Evolutionary conservation across 2,797 vertebrate species (phyloP), one percentile per base, ranked within the genome.

Genomic region (Hyperoplus lanceolatus): DNA sequence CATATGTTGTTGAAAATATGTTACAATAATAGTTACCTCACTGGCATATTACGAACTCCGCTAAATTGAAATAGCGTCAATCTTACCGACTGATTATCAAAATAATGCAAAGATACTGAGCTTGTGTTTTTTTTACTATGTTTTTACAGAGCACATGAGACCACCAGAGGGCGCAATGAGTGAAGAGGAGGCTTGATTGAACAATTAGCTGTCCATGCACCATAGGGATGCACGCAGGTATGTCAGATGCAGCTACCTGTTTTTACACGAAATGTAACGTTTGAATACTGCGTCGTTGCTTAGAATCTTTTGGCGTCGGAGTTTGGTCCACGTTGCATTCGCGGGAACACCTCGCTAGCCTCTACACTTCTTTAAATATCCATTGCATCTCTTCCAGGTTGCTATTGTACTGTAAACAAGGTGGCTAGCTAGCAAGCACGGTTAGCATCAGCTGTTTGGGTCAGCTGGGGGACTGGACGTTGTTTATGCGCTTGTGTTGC

Each of bases 381-480:
- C 14, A 9, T 46, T 42, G 7, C 61, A 56, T 73, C 71, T 55
- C 42, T 70, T n/a, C 84, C 89, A 85, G 91, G 89, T 91, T 79
- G 81, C 87, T 61, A 87, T 92, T 89, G 89, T 93, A 89, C 77
- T 85, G 88, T 91, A 89, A 90, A 91, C 92, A 91, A 87, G 79
- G 89, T 89, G 59, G 90, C 83, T 89, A 89, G 90, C 80, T 87
- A 88, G 84, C 84, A 7, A 88, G 84, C 84, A 7, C 15, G 6
- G 62, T 77, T 88, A 91, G 91, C 90, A 60, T 70, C 82, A 80
- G 80, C 68, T 83, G 85, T 29, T 68, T 11, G 15, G 16, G 51
- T 65, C 82, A 58, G 65, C 54, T 62, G 75, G 29, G 9, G 9
- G 21, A n/a, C 50, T 80, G 89, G 57, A 90, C 72, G 80, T 80